Base-by-base conservation (phyloP, 2,888 invertebrate species). In the Ceratothoa steindachneri region DNA sequence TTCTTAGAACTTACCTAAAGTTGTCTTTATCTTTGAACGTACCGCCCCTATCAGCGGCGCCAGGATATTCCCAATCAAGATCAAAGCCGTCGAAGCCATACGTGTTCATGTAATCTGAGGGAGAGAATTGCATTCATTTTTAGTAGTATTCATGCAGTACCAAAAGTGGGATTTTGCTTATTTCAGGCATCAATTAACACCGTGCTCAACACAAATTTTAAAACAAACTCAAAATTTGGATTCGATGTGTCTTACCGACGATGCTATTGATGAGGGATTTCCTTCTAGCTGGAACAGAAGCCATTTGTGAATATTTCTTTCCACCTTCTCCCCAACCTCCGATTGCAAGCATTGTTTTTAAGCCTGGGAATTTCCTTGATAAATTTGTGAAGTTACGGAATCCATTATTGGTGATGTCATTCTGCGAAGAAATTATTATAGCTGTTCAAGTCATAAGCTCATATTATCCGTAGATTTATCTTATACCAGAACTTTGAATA, bases 261-360 rank as follows among this genome's bases (percentile, higher is more conserved):
- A 92, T 88, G 82, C 92, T 92, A 66, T 85, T 86, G 78, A 94
- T 90, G 83, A 94, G 93, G 1, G 87, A 85, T 82, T 88, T 87
- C 69, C 94, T 87, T 24, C 89, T 87, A 69, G 87, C 86, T 82
- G 90, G 90, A 65, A 89, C 87, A 0, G 90, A 88, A 0, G 92
- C 93, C 89, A 95, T 89, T 68, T 88, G 87, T 0, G 94, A 94
- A 84, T 94, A 95, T 83, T 94, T 94, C 80, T 89, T 87, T 24
- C 94, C 94, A 15, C 94, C 94, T 83, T 94, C 94, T 0, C 90
- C 94, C 94, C 94, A 95, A 0, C 94, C 94, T 0, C 95, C 95
- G 0, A 94, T 91, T 0, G 94, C 94, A 0, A 94, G 87, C 85
- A 89, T 88, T 60, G 91, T 88, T 84, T 93, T 93, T 5, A 93